These are phyloP conservation scores for Celastrina argiolus DNA, from an alignment of 2,888 invertebrate species.

Conservation along the genomic window DNA sequence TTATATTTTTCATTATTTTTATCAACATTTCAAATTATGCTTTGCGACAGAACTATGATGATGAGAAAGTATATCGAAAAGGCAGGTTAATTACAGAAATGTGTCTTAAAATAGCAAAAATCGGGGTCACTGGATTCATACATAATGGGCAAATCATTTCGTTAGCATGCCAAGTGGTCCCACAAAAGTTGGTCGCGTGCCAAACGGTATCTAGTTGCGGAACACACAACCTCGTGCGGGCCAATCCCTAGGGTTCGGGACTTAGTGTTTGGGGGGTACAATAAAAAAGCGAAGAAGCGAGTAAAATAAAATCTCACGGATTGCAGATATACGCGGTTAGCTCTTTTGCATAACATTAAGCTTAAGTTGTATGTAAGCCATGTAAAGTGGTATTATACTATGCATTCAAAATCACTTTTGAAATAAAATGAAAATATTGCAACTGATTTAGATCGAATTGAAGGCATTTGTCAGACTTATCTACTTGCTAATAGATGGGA, in stretches of 20 bases:
- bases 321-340: background rate
- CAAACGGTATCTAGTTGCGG: conserved; percentile 15
- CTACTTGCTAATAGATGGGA: background rate
- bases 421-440: background rate
- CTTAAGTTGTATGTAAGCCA: background rate
- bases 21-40: too few species aligned
- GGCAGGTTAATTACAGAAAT: background rate
- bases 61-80: background rate
- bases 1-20: background rate
- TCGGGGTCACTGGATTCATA: conserved; percentile 14
- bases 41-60: background rate
- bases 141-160: conserved; percentile 12
- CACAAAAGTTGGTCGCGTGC: conserved; percentile 16
- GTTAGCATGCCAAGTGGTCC: conserved; percentile 14
- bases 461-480: background rate
- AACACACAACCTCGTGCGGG: conserved; percentile 8
- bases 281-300: background rate
- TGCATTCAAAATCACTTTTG: background rate
- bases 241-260: background rate
- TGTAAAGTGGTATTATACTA: background rate
- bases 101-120: conserved; percentile 4
- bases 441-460: background rate
- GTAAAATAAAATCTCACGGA: background rate
- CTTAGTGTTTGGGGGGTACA: background rate
- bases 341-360: background rate